Conservation (phyloP, 2,113 vertebrate species). For the Polypterus senegalus region DNA sequence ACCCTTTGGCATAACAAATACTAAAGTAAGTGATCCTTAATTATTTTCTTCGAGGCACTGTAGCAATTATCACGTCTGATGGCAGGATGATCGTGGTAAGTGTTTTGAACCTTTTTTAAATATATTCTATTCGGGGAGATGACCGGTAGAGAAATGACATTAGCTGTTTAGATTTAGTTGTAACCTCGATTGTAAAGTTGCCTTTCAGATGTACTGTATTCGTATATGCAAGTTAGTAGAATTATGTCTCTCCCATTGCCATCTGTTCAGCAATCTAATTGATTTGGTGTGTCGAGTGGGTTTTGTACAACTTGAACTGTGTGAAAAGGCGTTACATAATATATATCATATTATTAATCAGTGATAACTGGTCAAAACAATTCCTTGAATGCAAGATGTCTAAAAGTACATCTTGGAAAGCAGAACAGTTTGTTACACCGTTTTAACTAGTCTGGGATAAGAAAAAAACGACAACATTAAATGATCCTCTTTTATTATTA, state of each 20-base stretch:
- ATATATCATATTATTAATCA: too few species aligned
- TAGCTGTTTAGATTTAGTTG: background rate
- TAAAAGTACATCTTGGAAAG: too few species aligned
- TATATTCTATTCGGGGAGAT: background rate
- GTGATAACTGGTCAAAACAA: too few species aligned
- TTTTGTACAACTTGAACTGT: too few species aligned
- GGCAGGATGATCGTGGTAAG: slow-evolving; percentile 97
- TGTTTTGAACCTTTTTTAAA: slow-evolving; percentile 10
- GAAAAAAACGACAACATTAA: too few species aligned
- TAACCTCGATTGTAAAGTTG: background rate
- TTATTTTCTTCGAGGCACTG: slow-evolving; percentile 58
- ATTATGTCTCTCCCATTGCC: background rate
- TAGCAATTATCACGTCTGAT: slow-evolving; percentile 91
- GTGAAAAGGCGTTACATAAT: too few species aligned
- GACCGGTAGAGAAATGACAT: background rate
- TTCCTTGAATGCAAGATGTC: too few species aligned
- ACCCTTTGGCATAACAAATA: too few species aligned
- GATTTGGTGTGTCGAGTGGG: background rate
- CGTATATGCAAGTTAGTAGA: background rate
- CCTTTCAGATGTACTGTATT: background rate
- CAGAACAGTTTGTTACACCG: too few species aligned
- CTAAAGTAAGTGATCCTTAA: slow-evolving; percentile 45
- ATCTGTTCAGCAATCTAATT: background rate
- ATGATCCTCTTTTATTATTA: too few species aligned
- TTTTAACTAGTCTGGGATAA: too few species aligned